Evolutionary conservation across 2,113 vertebrate species (phyloP).

Genomic region (Pituophis catenifer): DNA sequence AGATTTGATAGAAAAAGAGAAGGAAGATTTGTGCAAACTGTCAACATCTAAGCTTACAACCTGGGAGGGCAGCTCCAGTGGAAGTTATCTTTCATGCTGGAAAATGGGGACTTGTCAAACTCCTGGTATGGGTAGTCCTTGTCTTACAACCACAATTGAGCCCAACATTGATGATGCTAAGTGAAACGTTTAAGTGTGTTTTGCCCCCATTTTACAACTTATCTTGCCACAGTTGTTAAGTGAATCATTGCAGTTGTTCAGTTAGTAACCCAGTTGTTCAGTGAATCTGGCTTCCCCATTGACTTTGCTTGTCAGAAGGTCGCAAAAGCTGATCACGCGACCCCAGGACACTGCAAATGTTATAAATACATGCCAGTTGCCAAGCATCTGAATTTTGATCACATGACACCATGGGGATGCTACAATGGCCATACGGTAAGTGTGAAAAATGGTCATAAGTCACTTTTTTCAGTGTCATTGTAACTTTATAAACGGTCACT

Average conservation of each 20-base stretch:
- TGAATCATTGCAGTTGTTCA: background rate
- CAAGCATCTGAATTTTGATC: background rate
- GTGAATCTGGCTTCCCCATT: background rate
- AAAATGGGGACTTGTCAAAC: background rate
- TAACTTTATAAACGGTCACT: background rate
- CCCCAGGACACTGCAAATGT: background rate
- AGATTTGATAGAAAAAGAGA: background rate
- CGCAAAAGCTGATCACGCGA: no score
- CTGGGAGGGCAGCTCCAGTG: background rate
- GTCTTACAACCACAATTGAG: background rate
- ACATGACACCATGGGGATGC: background rate
- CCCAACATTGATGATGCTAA: background rate
- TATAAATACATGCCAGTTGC: background rate
- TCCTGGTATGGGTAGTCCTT: background rate
- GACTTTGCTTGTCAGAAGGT: background rate
- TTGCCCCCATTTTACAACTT: background rate
- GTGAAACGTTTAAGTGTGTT: background rate
- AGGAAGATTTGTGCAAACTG: background rate
- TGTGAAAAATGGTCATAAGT: background rate
- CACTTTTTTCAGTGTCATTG: background rate
- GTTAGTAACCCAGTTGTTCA: background rate
- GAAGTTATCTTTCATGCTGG: background rate
- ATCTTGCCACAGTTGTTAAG: background rate
- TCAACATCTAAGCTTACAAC: background rate
- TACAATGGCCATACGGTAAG: background rate